phyloP scores from a whole-genome alignment of 2,888 invertebrate genomes.

The Leucophenga maculata region DNA sequence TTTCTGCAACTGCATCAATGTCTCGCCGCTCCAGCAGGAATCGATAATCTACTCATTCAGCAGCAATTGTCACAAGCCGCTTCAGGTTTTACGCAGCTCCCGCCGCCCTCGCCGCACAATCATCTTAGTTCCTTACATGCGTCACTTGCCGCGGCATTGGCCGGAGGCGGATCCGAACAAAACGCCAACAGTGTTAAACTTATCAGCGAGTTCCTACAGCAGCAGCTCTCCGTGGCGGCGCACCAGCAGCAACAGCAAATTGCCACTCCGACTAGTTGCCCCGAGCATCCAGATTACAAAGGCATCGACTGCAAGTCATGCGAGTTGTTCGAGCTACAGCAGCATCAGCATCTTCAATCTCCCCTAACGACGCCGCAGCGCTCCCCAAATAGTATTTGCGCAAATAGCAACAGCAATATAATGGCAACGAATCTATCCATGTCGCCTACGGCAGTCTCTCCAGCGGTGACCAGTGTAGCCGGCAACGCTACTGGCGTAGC shows the following conservation, averaged over 20 bases:
- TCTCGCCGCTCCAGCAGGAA: constrained; percentile 24
- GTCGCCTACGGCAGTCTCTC: constrained; percentile 38
- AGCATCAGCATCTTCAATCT: constrained; percentile 51
- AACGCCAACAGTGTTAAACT: constrained; percentile 64
- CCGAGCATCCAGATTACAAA: constrained; percentile 68
- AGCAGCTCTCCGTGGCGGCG: constrained; percentile 53
- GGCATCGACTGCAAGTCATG: constrained; percentile 71
- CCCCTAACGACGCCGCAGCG: constrained; percentile 49
- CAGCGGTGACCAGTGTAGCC: constrained; percentile 46
- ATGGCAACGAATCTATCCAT: constrained; percentile 42
- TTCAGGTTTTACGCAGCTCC: constrained; percentile 40
- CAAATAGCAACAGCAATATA: constrained; percentile 43
- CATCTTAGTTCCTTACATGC: constrained; percentile 67
- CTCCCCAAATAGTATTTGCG: constrained; percentile 46
- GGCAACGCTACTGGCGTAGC: constrained; percentile 46
- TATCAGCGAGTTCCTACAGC: constrained; percentile 70
- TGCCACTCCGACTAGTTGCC: constrained; percentile 49
- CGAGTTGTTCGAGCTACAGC: constrained; percentile 66
- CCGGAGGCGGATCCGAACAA: constrained; percentile 47
- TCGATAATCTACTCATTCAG: constrained; percentile 36
- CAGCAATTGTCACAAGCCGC: constrained; percentile 29
- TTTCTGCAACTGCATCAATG: constrained; percentile 43
- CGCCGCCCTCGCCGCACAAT: constrained; percentile 38
- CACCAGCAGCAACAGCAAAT: constrained; percentile 45
- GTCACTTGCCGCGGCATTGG: constrained; percentile 62